phyloP scores from a whole-genome alignment of 2,888 invertebrate genomes.

The Eucera pruinosa region DNA sequence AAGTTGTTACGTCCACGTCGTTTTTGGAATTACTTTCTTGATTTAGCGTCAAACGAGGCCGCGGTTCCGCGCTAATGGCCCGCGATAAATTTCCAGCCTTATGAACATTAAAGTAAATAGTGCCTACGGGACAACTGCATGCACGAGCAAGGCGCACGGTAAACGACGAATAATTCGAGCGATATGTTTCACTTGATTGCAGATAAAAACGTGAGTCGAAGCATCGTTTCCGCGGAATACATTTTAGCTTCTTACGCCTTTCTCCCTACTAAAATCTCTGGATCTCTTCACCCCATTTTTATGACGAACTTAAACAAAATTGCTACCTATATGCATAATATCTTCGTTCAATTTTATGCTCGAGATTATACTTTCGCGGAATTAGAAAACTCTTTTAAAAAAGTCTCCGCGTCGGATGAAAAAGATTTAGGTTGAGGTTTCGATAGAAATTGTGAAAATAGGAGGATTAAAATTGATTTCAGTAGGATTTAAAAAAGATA shows the following conservation, averaged over 20 bases:
- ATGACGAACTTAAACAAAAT: too few species aligned
- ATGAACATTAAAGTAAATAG: constrained; percentile 40
- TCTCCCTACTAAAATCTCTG: too few species aligned
- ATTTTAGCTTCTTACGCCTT: not conserved
- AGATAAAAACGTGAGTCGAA: not conserved
- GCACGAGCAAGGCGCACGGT: too few species aligned
- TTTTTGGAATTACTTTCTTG: constrained; percentile 37
- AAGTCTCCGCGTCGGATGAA: too few species aligned
- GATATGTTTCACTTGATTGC: constrained; percentile 1
- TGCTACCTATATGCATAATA: too few species aligned
- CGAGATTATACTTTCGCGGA: too few species aligned
- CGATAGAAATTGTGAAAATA: too few species aligned
- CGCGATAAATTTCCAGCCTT: constrained; percentile 53
- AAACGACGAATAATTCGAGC: not conserved
- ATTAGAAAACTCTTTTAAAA: too few species aligned
- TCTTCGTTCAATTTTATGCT: too few species aligned
- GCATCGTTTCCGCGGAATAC: not conserved
- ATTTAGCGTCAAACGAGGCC: constrained; percentile 43
- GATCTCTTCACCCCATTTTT: too few species aligned
- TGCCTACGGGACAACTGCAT: constrained; percentile 10
- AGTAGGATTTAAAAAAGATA: constrained; percentile 3
- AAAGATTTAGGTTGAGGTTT: too few species aligned
- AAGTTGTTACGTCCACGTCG: constrained; percentile 9
- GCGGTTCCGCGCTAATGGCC: constrained; percentile 46
- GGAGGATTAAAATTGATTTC: not conserved